Conservation (phyloP, 2,113 vertebrate genomes). For the Hyperoodon ampullatus region DNA sequence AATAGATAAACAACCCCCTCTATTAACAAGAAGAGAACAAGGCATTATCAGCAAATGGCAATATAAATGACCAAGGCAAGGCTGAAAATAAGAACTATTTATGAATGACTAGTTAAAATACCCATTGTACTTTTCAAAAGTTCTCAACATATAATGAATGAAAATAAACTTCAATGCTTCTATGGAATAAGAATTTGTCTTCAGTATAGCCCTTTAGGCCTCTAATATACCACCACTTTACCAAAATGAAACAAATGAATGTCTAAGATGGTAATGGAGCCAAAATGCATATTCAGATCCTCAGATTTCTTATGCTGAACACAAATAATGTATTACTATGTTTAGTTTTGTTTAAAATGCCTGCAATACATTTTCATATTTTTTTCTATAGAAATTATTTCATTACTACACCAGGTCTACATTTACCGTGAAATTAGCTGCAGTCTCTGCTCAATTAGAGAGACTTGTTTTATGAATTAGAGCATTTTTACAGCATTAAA, state of each 20-base stretch:
- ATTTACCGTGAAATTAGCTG: conserved; percentile 14
- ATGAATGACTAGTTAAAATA: not conserved
- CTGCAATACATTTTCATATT: not conserved
- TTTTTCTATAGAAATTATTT: not conserved
- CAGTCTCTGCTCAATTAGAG: not conserved
- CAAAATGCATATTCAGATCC: not conserved
- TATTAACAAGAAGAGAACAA: conserved; percentile 46
- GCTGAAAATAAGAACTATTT: not conserved
- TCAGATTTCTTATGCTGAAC: not conserved
- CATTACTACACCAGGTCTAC: not conserved
- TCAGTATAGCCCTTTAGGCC: not conserved
- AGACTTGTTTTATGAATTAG: not conserved
- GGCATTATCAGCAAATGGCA: not conserved
- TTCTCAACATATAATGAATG: not conserved
- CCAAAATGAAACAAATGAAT: conserved; percentile 1
- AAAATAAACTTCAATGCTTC: conserved; percentile 19
- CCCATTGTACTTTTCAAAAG: not conserved
- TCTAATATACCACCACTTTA: not conserved
- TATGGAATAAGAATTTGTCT: not conserved
- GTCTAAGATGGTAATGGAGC: not conserved
- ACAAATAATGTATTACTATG: not conserved
- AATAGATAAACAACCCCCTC: conserved; percentile 40
- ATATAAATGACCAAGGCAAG: not conserved
- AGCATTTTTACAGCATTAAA: conserved; percentile 21
- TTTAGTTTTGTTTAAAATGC: conserved; percentile 19